Evolutionary conservation across 2,113 vertebrate genomes (phyloP), one percentile per base, ranked within the genome.

Genomic region (Forbesichthys agassizii): DNA sequence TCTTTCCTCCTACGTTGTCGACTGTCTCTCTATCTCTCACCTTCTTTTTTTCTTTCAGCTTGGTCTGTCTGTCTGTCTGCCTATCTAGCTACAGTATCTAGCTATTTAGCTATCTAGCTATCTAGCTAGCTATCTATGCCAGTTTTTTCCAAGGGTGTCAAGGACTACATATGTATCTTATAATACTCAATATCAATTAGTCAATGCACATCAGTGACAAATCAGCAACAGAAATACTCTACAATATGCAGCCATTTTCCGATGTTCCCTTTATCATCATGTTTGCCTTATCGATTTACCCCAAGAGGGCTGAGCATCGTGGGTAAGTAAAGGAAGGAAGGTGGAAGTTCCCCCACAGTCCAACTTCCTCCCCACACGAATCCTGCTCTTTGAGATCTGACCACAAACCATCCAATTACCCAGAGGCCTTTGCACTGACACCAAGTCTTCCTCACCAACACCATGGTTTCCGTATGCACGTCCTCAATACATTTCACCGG

Each of bases 331-430:
- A 86, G 86, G 86, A 90, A 92, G 87, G 70, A 84, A 88, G 86
- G 83, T 91, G 83, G 90, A 92, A 92, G 90, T 90, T 91, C 91
- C 88, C 87, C 86, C 75, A 78, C 83, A 82, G 84, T 84, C 79
- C 72, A 84, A 85, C 87, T 87, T 91, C 90, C 90, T 89, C 87
- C 84, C 88, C 88, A 86, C 84, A 87, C 81, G 81, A 89, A 87
- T 74, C 81, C 83, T 74, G 73, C 81, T 75, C 86, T 84, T 66
- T 64, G 74, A 85, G 77, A 55, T 75, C 73, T 73, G 75, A 92
- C 92, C 92, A 86, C 92, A 92, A 91, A 90, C 83, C 88, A 80
- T 73, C 85, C 68, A 51, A 84, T 87, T 88, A 89, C 90, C 83
- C 86, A 87, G 85, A 88, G 67, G 80, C 71, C 84, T 88, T 88